Evolutionary conservation across 2,888 invertebrate genomes (phyloP), one percentile per base, ranked within the genome.

Genomic region (Pseudoips prasinana): DNA sequence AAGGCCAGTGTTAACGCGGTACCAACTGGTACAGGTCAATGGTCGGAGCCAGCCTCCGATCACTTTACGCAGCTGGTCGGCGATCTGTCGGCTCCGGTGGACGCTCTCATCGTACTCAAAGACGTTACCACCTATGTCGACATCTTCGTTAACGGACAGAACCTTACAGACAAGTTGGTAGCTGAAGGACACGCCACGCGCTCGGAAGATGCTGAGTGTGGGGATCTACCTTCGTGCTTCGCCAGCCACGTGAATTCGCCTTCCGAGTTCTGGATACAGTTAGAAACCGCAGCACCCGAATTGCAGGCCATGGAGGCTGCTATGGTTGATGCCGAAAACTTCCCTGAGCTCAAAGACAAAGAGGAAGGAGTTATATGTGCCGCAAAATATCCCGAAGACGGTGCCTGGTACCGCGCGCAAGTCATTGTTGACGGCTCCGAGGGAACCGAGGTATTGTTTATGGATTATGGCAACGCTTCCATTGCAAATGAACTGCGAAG

Each of bases 241-340:
- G 92, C 95, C 0, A 93, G 94, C 44, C 94, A 95, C 58, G 87
- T 93, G 0, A 93, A 94, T 65, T 92, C 93, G 0, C 92, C 94
- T 0, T 90, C 91, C 0, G 94, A 95, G 58, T 96, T 96, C 68
- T 95, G 94, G 91, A 90, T 95, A 9, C 95, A 95, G 60, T 84
- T 94, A 42, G 94, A 94, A 56, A 91, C 91, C n/a, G 80, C 86
- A 0, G 66, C 85, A 0, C 47, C 73, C 0, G 91, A 91, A 4
- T 58, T 93, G 19, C 91, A 92, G 40, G 64, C 90, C 6, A 90
- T 93, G 68, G 90, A 90, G 38, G 72, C 88, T 0, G 90, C 90
- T 37, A 80, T 94, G 73, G 73, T 80, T 0, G 88, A 90, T 8
- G 91, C 90, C 0, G 86, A 90, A 18, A 83, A 81, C 46, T 90